These are phyloP conservation scores for Congeria kusceri DNA, from an alignment of 2,888 invertebrate genomes.

Conservation along the genomic window DNA sequence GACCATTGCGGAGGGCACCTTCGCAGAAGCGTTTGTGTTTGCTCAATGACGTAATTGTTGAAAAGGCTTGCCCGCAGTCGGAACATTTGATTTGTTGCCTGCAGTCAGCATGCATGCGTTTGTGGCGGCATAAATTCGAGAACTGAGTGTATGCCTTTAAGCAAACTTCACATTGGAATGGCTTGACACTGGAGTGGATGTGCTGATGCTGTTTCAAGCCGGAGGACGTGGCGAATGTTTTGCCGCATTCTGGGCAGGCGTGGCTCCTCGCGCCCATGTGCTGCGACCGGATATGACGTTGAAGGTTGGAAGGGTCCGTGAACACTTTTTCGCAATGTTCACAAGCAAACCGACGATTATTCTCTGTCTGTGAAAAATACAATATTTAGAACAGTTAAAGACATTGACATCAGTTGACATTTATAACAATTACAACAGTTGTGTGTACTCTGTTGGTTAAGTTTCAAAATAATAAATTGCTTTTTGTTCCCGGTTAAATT, in stretches of 20 bases:
- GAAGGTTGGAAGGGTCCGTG: constrained; percentile 98
- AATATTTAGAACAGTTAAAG: not conserved
- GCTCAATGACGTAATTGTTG: constrained; percentile 94
- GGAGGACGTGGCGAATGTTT: constrained; percentile 98
- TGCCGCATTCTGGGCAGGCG: constrained; percentile 98
- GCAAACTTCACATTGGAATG: constrained; percentile 95
- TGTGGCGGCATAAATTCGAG: constrained; percentile 99
- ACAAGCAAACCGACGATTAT: constrained; percentile 89
- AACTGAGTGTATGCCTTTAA: constrained; percentile 99
- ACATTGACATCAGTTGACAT: not conserved
- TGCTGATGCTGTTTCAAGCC: constrained; percentile 99
- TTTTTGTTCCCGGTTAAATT: too few relatives aligned
- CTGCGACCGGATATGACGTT: constrained; percentile 97
- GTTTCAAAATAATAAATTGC: too few relatives aligned
- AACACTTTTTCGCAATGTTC: constrained; percentile 91
- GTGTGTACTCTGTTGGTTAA: too few relatives aligned
- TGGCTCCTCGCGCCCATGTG: constrained; percentile 97
- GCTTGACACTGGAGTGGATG: constrained; percentile 99
- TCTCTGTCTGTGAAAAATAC: constrained; percentile 31
- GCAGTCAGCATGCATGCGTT: constrained; percentile 98
- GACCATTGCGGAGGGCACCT: constrained; percentile 87
- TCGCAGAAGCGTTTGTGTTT: constrained; percentile 99
- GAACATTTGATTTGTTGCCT: constrained; percentile 95
- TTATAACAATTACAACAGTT: too few relatives aligned
- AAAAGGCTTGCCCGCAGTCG: constrained; percentile 97